Base-by-base conservation (phyloP, 1,140 invertebrate genomes). In the Drosophila tani region DNA sequence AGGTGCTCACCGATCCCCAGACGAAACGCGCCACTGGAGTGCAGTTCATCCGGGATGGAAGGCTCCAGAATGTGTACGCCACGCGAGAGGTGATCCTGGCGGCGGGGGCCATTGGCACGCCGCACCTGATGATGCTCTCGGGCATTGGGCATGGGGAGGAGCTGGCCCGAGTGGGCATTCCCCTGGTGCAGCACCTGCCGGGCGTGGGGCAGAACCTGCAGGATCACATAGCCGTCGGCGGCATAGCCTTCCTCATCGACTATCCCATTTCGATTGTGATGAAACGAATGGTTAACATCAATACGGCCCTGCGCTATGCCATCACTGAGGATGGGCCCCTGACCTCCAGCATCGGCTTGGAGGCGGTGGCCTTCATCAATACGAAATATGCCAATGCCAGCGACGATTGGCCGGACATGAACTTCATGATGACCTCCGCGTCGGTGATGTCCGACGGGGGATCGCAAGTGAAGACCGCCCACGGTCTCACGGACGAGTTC, bases 351-450 rank as follows among this genome's bases (percentile, higher is more conserved):
- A 95, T 97, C 5, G 97, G 97, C 1, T 92, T 98, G 46, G 97
- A 98, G 93, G 96, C 96, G 0, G 96, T 97, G 0, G 97, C 96
- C 0, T 98, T 98, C 82, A 96, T 98, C 46, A 95, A 96, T 1
- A 98, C 97, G 0, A 97, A 97, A 91, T 98, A 97, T 86, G 96
- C 96, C 0, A 98, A 98, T 85, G 93, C 95, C 64, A 94, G 95
- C 1, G 96, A 97, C 65, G 97, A 98, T 83, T 98, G 97, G 96
- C 97, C 97, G 0, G 97, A 98, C 82, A 97, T 98, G 60, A 96
- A 98, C 75, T 97, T 98, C 83, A 98, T 92, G 96, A 93, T 98
- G 90, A 96, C 96, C 0, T 96, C 96, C n/a, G 95, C 96, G 0
- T 96, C 96, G 0, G 96, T 96, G 0, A 95, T 94, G 51, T 97